Evolutionary conservation across 2,888 invertebrate species (phyloP).

Genomic region (Agonopterix subpropinquella): DNA sequence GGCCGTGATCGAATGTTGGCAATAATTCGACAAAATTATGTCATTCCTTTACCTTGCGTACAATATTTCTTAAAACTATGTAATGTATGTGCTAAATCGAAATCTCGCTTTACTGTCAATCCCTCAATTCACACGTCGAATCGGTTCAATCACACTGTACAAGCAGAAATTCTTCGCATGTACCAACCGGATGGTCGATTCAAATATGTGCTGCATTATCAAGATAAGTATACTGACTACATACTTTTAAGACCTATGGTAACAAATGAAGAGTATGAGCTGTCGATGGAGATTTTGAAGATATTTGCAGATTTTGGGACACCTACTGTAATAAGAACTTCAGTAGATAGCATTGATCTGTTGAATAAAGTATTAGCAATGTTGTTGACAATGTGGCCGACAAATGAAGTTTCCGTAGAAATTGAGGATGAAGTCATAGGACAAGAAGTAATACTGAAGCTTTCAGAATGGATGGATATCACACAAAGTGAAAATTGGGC

Average conservation of each 20-base stretch:
- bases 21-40: not conserved
- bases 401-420: not conserved
- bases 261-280: not conserved
- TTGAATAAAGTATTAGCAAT: not conserved
- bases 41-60: not conserved
- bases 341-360: not conserved
- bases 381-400: not conserved
- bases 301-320: constrained; percentile 11
- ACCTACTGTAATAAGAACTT: constrained; percentile 3
- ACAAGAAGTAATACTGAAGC: not conserved
- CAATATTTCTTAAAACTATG: not conserved
- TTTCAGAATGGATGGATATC: not conserved
- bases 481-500: not conserved
- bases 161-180: not conserved
- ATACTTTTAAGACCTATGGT: constrained; percentile 9
- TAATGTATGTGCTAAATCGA: not conserved
- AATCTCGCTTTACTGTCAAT: not conserved
- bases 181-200: not conserved
- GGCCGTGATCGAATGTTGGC: not conserved
- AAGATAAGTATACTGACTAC: constrained; percentile 6
- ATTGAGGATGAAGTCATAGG: not conserved
- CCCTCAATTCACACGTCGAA: not conserved
- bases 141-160: not conserved
- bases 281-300: constrained; percentile 10
- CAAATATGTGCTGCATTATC: constrained; percentile 6